A percentile compares a stretch with the other conserved stretches of the same genome.
Evolutionary conservation across 1,140 invertebrate species (phyloP).

Genomic region (Drosophila pruinosa): DNA sequence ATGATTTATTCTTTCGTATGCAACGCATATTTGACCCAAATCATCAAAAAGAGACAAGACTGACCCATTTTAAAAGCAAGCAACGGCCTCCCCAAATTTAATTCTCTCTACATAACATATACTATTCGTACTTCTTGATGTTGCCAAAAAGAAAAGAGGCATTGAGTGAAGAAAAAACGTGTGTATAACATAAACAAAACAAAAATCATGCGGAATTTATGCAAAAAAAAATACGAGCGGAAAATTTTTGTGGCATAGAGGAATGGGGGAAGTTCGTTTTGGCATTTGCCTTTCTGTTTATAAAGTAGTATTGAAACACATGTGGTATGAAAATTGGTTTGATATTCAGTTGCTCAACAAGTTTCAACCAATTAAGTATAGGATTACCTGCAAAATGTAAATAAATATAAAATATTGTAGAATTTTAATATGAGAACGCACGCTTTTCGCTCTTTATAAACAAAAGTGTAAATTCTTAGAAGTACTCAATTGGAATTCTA

Average conservation of each 20-base stretch:
- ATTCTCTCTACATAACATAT: slow-evolving; percentile 21
- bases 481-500: too few species aligned
- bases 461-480: not conserved
- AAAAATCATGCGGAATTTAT: slow-evolving; percentile 16
- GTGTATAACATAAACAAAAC: slow-evolving; percentile 18
- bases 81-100: slow-evolving; percentile 4
- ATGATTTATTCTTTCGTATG: slow-evolving; percentile 60
- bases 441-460: not conserved
- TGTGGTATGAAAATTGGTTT: not conserved
- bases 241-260: slow-evolving; percentile 14
- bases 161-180: slow-evolving; percentile 1
- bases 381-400: not conserved
- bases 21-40: slow-evolving; percentile 74
- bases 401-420: not conserved
- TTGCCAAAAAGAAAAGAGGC: not conserved
- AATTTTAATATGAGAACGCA: too few species aligned
- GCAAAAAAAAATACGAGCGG: not conserved
- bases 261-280: slow-evolving; percentile 1
- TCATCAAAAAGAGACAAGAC: slow-evolving; percentile 56
- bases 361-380: slow-evolving; percentile 1
- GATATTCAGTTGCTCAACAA: slow-evolving; percentile 9
- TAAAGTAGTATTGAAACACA: not conserved
- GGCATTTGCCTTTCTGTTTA: not conserved
- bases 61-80: slow-evolving; percentile 60
- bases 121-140: not conserved